Base-by-base conservation (phyloP, 2,888 invertebrate genomes). In the Exocentrus adspersus region DNA sequence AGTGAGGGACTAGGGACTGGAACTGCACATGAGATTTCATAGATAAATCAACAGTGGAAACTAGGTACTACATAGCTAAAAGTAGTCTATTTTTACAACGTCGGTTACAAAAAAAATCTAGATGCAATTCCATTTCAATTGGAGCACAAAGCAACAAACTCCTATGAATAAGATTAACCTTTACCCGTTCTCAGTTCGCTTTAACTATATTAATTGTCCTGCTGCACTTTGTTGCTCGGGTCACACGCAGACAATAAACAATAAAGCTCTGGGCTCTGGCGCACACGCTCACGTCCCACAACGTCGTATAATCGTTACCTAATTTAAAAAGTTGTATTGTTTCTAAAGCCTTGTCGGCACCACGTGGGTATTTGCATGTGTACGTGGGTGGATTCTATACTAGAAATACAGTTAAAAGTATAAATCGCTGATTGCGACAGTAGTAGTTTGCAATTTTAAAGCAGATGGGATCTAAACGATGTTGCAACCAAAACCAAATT, bases 241-340 rank as follows among this genome's bases (percentile, higher is more conserved):
- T 57, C 30, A 20, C 46, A 19, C 20, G 46, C 46, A 46, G 32
- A 57, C 46, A 57, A 57, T 57, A 28, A 30, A 57, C 57, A 46
- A n/a, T n/a, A n/a, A 45, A 57, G 57, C 45, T 16, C 42, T 32
- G 42, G 45, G 45, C n/a, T n/a, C n/a, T n/a, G n/a, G n/a, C n/a
- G n/a, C n/a, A n/a, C 57, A 57, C 57, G 41, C 43, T 57, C 57
- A 46, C 57, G 46, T 57, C 46, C 46, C 24, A 57, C 57, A 43
- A 43, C 54, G n/a, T n/a, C n/a, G n/a, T 37, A 37, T 19, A 30
- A 51, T 37, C 37, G 37, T 51, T 30, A 30, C 30, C 51, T 30
- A 19, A 51, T 51, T 51, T 51, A 51, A 51, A 51, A 51, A 43
- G 43, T 54, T 24, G 3, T 43, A 54, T 53, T 42, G 41, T 53